These are phyloP conservation scores for Neolamprologus brichardi DNA, from an alignment of 2,113 vertebrate genomes.

Conservation along the genomic window DNA sequence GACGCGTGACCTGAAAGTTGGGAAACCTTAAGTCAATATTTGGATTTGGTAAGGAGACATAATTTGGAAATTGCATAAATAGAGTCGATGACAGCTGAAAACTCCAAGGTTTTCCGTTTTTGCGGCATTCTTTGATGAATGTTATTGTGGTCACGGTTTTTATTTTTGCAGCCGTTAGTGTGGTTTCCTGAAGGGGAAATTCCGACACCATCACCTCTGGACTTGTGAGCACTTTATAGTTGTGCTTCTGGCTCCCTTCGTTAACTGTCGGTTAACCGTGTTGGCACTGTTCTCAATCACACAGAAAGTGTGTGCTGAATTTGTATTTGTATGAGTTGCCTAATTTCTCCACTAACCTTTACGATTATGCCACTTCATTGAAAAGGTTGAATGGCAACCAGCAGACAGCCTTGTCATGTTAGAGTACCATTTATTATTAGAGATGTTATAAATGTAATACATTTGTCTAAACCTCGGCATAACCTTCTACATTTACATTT, in stretches of 20 bases:
- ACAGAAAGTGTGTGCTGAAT: background rate
- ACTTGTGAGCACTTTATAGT: background rate
- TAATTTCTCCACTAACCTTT: background rate
- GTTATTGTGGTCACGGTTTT: background rate
- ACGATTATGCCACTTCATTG: background rate
- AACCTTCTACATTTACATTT: background rate
- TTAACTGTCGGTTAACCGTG: background rate
- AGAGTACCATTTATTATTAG: background rate
- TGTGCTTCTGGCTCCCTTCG: background rate
- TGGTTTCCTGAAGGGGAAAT: background rate
- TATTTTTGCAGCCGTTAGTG: background rate
- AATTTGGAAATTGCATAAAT: slow-evolving; percentile 52
- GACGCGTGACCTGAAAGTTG: slow-evolving; percentile 8
- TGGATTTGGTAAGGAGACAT: slow-evolving; percentile 40
- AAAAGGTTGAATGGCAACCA: background rate
- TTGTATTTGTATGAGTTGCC: background rate
- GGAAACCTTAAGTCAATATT: slow-evolving; percentile 62
- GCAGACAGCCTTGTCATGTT: background rate
- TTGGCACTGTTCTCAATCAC: background rate
- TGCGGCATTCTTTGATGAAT: slow-evolving; percentile 20
- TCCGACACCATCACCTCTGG: background rate
- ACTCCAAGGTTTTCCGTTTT: background rate
- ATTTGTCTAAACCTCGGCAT: background rate
- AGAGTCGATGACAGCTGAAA: slow-evolving; percentile 38
- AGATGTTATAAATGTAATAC: background rate